Evolutionary conservation across 2,113 vertebrate species (phyloP), one percentile per base, ranked within the genome.

Genomic region (Chlamydotis undulata): DNA sequence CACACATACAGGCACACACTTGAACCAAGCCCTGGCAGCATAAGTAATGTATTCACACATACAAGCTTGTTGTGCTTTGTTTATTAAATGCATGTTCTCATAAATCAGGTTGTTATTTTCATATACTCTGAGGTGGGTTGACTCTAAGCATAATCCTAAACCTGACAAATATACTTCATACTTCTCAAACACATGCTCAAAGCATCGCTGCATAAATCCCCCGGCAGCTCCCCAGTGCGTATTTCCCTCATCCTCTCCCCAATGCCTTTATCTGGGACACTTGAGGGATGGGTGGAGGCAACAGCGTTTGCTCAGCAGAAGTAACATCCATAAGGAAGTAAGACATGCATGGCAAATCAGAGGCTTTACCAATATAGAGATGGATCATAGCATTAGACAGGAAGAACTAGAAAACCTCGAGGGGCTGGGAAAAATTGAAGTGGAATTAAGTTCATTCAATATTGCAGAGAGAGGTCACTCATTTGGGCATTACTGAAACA

Each of bases 21-120:
- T 7, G 53, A 64, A 31, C 19, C 4, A 2, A 33, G 37, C 29
- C 25, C 76, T 19, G n/a, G 45, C n/a, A 81, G 37, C 12, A 4
- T 3, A 64, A 39, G 17, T 14, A 47, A 43, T 1, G 3, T 25
- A 24, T 35, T 60, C 57, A 35, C 14, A 24, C 21, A n/a, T 2
- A 24, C 6, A 18, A 1, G 2, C 9, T 3, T 4, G 10, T 14
- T 28, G 22, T 12, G 17, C 9, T 87, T 64, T 35, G 28, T 2
- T 53, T 50, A 43, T 69, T 12, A n/a, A 49, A 31, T 12, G 17
- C 17, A 3, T 2, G 3, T 28, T 63, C 28, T 64, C 19, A 7
- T 55, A 60, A 41, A 49, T 19, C 35, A 41, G 12, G 4, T 1
- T n/a, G n/a, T 31, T 23, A 25, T n/a, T 59, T n/a, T 18, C 28